Percentiles rank a stretch among this genome's conserved stretches.
phyloP scores from a whole-genome alignment of 2,113 vertebrate species.

The Pheucticus melanocephalus region DNA sequence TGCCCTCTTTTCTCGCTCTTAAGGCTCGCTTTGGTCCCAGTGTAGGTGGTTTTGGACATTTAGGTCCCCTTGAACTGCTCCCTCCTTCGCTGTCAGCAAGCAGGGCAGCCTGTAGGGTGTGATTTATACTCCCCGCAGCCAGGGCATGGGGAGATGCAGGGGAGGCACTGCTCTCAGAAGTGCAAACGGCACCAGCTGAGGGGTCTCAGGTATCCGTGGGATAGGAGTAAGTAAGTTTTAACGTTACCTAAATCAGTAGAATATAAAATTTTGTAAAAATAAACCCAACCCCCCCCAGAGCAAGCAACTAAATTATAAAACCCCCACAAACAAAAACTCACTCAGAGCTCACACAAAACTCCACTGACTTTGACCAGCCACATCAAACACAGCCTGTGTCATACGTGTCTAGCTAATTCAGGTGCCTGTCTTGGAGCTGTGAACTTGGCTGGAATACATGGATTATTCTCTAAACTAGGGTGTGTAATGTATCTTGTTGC shows the following conservation, averaged over 20 bases:
- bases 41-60: background rate
- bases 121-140: background rate
- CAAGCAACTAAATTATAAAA: too few species aligned
- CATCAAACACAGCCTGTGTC: background rate
- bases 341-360: background rate
- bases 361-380: background rate
- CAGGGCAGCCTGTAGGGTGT: background rate
- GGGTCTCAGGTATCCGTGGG: too few species aligned
- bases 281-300: too few species aligned
- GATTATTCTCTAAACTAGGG: background rate
- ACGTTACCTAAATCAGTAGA: background rate
- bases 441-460: background rate
- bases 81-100: background rate
- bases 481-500: background rate
- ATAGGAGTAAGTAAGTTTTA: background rate
- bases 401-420: background rate
- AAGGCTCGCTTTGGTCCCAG: too few species aligned
- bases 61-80: too few species aligned
- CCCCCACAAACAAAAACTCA: fast-evolving
- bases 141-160: too few species aligned
- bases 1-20: fast-evolving
- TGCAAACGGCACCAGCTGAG: background rate
- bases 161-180: fast-evolving
- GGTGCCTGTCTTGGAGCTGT: background rate
- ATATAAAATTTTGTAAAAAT: background rate